These are phyloP conservation scores for Orius laevigatus DNA, from an alignment of 1,140 invertebrate genomes.

Conservation along the genomic window DNA sequence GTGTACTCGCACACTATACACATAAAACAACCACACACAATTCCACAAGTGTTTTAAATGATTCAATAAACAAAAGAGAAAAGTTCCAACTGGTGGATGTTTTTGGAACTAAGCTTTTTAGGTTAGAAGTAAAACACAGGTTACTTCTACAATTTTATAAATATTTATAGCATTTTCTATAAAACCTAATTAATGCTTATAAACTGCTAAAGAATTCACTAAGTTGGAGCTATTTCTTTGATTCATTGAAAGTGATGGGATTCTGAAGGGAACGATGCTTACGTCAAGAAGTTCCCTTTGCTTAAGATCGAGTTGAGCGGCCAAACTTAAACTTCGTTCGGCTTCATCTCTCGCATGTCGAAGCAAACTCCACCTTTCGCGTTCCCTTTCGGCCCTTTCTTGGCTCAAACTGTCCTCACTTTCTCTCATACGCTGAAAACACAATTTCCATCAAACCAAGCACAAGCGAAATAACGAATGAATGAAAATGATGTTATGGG, in stretches of 20 bases:
- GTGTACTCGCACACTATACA: slow-evolving; percentile 5
- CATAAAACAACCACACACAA: slow-evolving; percentile 11
- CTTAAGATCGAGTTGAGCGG: slow-evolving; percentile 67
- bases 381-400: slow-evolving; percentile 68
- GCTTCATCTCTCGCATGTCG: slow-evolving; percentile 77
- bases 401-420: slow-evolving; percentile 53
- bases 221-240: neutral
- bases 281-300: slow-evolving; percentile 67
- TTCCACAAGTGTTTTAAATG: slow-evolving; percentile 3
- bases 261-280: slow-evolving; percentile 22
- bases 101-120: no score
- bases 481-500: no score
- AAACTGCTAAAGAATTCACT: no score
- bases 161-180: no score
- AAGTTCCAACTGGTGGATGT: no score
- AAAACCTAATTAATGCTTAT: no score
- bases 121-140: no score
- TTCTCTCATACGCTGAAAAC: slow-evolving; percentile 47
- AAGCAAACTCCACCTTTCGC: slow-evolving; percentile 73
- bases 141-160: no score
- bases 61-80: no score
- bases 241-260: neutral
- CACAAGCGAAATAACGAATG: no score
- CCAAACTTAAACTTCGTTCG: slow-evolving; percentile 67
- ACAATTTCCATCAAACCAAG: no score